Base-by-base conservation (phyloP, 2,797 vertebrate species). In the Enteromius fasciolatus region DNA sequence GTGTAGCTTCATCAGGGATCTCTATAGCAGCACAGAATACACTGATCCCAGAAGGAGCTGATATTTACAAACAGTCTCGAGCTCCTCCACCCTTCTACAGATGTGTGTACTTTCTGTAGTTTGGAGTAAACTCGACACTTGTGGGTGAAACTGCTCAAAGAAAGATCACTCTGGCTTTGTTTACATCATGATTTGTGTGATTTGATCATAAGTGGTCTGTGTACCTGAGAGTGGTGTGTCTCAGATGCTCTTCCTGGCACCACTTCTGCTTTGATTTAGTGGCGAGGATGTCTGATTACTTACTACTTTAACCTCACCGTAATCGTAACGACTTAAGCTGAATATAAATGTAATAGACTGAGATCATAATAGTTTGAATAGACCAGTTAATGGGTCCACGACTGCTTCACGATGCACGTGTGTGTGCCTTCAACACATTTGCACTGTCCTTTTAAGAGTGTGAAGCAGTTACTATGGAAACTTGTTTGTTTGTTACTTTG, bases 101-200 rank as follows among this genome's bases (percentile, higher is more conserved):
- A 41, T 80, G 68, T 72, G 57, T 76, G 39, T 69, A 44, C 36
- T 69, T 76, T 44, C 31, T 44, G 74, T 10, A 61, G 74, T 25
- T 61, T 59, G 59, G n/a, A 54, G 28, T 9, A 39, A 41, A 41
- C 73, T 57, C 73, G 10, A 17, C 31, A 75, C 73, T 25, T 17
- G 52, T 75, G 69, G 46, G 25, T 72, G 69, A 50, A 50, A 31
- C 46, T 31, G 25, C 44, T 77, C 28, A 48, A 25, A 48, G 28
- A 66, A 44, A 52, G 44, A 25, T 77, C 39, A 48, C 39, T 28
- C 64, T 17, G 48, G 48, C 18, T 12, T 36, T n/a, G 70, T 57
- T 41, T 41, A 75, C 52, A 57, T 54, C 31, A 5, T 5, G 20
- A 36, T 28, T 10, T 1, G 44, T 20, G 44, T 2, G 70, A 33